phyloP scores from a whole-genome alignment of 2,113 vertebrate species.

The Nothocercus julius region DNA sequence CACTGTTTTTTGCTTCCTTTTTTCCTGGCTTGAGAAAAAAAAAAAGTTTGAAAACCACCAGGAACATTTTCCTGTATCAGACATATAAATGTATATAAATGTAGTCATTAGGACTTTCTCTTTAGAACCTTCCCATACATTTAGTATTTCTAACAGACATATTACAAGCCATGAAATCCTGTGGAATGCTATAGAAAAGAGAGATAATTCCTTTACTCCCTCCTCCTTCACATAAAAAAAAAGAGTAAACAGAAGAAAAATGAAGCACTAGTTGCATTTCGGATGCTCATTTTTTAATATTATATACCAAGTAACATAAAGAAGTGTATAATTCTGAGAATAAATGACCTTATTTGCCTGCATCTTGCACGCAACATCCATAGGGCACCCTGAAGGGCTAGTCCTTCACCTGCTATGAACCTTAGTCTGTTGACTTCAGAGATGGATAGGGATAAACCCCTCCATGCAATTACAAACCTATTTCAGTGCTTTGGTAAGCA shows the following conservation, averaged over 20 bases:
- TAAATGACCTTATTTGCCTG: not conserved
- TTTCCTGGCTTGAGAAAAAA: not conserved
- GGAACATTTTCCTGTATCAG: not conserved
- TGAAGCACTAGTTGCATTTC: not conserved
- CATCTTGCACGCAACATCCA: not conserved
- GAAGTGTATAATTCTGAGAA: not conserved
- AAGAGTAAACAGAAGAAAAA: not conserved
- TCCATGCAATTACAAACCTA: not conserved
- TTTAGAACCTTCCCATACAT: not conserved
- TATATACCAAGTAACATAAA: not conserved
- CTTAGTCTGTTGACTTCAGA: not conserved
- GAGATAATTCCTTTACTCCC: not conserved
- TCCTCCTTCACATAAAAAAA: not conserved
- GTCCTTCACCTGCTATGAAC: not conserved
- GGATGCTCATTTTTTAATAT: not conserved
- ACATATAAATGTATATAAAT: not conserved
- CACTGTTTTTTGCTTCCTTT: not conserved
- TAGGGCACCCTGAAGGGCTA: not conserved
- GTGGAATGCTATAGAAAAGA: not conserved
- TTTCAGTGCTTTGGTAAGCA: not conserved
- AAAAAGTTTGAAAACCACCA: not conserved
- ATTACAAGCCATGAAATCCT: constrained; percentile 11
- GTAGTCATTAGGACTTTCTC: not conserved
- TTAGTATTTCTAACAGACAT: constrained; percentile 6
- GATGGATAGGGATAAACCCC: not conserved